Evolutionary conservation across 2,888 invertebrate genomes (phyloP), one percentile per base, ranked within the genome.

Genomic region (Diplazon laetatorius): DNA sequence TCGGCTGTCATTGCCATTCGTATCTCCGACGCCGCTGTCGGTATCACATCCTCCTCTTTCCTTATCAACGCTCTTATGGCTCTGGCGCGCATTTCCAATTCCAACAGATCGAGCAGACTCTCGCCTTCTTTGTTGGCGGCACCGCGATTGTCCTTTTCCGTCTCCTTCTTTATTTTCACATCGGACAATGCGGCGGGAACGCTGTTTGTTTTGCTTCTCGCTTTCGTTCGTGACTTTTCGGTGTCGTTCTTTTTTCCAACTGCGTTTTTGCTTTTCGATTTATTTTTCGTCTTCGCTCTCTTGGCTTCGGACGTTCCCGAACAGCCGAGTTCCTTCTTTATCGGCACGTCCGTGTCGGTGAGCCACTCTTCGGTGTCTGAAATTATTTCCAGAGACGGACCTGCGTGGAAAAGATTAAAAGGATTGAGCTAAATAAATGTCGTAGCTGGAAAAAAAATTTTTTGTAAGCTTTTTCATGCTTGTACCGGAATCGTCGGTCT

Each of bases 61-160:
- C 91, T 87, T 76, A 91, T 91, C 82, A 93, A 90, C 30, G 93
- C 92, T 83, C 93, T 91, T 80, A 93, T 93, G 4, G 93, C 93
- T 68, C 93, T 88, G 0, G 93, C 93, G 83, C 93, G 91, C 93
- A 93, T 93, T 87, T 93, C 93, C 60, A 93, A 86, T 83, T 93
- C 93, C 63, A 93, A 85, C 35, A 93, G 88, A 86, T 93, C 93
- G 78, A 93, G 89, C 25, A 92, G 87, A 83, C 91, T 92, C 75
- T 92, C 92, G 0, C 91, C 91, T 73, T 91, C 90, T 70, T 91
- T 90, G 70, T 85, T 86, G 63, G 88, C 86, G 25, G 30, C 42
- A 5, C 76, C 65, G 2, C 84, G 84, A 62, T 83, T 85, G 6
- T 83, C 83, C 12, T 82, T 83, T 59, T 89, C 88, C 20, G 82